A percentile compares a stretch with the other conserved stretches of the same genome.
phyloP scores from a whole-genome alignment of 2,888 invertebrate genomes.

The Piscicola geometra region DNA sequence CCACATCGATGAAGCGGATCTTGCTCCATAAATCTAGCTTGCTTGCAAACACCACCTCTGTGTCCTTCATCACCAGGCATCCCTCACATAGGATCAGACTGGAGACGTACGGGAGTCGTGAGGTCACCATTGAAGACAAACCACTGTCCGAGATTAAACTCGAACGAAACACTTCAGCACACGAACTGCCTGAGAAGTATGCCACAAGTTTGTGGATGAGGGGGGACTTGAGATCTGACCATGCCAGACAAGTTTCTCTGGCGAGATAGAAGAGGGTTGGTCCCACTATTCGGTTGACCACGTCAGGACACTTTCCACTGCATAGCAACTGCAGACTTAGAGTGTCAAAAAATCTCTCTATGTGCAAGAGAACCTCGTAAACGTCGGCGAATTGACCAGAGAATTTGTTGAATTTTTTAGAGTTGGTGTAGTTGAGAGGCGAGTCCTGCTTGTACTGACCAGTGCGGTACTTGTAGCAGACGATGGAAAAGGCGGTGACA shows the following conservation, averaged over 20 bases:
- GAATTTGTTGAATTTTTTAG: constrained; percentile 9
- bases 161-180: constrained; percentile 38
- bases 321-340: constrained; percentile 41
- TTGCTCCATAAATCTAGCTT: constrained; percentile 42
- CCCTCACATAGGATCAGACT: constrained; percentile 39
- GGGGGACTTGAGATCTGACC: constrained; percentile 41
- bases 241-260: constrained; percentile 38
- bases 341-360: constrained; percentile 41
- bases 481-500: constrained; percentile 40
- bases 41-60: constrained; percentile 38
- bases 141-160: constrained; percentile 40
- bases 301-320: constrained; percentile 39
- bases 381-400: constrained; percentile 19
- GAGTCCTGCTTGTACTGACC: constrained; percentile 35
- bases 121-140: constrained; percentile 38
- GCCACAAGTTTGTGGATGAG: constrained; percentile 39
- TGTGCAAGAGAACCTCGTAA: constrained; percentile 35
- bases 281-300: constrained; percentile 37
- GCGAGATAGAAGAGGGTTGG: constrained; percentile 37
- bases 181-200: constrained; percentile 40
- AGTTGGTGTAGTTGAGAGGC: neutral
- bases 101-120: constrained; percentile 40
- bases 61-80: constrained; percentile 41
- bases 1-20: constrained; percentile 42
- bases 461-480: constrained; percentile 39